Percentiles rank a stretch among this genome's conserved stretches.
These are phyloP conservation scores for Salpingus planirostris DNA, from an alignment of 2,888 invertebrate genomes.

Conservation along the genomic window DNA sequence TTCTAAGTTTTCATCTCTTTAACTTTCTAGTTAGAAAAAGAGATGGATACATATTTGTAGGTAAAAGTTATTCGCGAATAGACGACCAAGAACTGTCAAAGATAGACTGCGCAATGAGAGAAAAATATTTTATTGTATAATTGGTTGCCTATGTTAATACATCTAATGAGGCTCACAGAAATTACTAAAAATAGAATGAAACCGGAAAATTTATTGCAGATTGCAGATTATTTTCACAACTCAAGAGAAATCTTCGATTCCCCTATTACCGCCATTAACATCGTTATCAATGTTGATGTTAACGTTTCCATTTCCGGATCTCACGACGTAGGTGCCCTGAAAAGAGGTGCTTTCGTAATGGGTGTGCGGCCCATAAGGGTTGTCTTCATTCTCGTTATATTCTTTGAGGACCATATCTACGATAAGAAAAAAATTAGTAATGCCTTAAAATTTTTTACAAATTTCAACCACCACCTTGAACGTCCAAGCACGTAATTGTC, in stretches of 20 bases:
- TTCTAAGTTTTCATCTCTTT: too few species aligned
- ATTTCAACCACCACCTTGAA: slow-evolving; percentile 10
- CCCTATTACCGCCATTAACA: background rate
- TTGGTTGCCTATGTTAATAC: too few species aligned
- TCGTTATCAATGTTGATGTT: background rate
- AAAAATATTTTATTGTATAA: too few species aligned
- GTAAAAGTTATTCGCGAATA: too few species aligned
- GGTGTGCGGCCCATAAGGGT: slow-evolving; percentile 7
- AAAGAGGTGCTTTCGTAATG: slow-evolving; percentile 1
- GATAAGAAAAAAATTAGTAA: background rate
- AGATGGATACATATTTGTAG: too few species aligned
- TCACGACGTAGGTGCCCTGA: background rate
- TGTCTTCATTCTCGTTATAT: slow-evolving; percentile 1
- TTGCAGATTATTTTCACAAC: too few species aligned
- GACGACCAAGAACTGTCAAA: too few species aligned
- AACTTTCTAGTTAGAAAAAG: too few species aligned
- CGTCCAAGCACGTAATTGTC: slow-evolving; percentile 15
- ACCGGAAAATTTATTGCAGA: too few species aligned
- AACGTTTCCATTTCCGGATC: background rate
- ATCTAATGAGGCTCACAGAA: too few species aligned
- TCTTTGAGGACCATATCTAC: slow-evolving; percentile 11
- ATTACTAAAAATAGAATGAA: too few species aligned
- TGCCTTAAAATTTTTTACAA: background rate
- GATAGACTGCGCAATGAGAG: too few species aligned
- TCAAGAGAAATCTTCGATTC: background rate